Evolutionary conservation across 2,888 invertebrate species (phyloP).

Genomic region (Athalia rosae): DNA sequence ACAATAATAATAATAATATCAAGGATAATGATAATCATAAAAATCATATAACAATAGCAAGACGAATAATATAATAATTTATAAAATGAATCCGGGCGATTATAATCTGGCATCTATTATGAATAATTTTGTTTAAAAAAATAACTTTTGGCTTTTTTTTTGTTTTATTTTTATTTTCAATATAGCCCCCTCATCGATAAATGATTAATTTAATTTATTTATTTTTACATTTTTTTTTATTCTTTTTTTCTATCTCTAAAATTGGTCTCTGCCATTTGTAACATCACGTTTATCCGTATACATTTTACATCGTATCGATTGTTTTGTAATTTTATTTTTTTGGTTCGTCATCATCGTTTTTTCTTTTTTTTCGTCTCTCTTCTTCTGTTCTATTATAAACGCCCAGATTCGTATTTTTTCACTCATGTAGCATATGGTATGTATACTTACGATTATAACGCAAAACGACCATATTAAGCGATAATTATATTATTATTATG

Average conservation of each 20-base stretch:
- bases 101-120: not conserved
- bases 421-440: no score
- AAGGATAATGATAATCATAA: no score
- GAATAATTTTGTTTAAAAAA: slow-evolving; percentile 10
- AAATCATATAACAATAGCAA: no score
- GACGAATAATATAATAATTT: not conserved
- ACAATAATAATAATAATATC: no score
- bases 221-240: not conserved
- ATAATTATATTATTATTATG: no score
- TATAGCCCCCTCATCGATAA: not conserved
- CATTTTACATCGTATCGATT: slow-evolving; percentile 14
- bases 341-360: not conserved
- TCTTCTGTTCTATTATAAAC: not conserved
- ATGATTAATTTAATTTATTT: not conserved
- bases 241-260: slow-evolving; percentile 20
- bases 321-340: not conserved
- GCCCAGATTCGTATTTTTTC: slow-evolving; percentile 15
- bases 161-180: not conserved
- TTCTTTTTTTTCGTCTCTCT: slow-evolving; percentile 1
- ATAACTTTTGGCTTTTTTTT: slow-evolving; percentile 3
- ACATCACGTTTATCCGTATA: slow-evolving; percentile 49
- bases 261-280: slow-evolving; percentile 55
- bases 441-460: no score
- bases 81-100: slow-evolving; percentile 31
- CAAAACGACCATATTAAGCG: no score